Conservation (phyloP, 1,140 invertebrate genomes). For the Eriosoma lanigerum region DNA sequence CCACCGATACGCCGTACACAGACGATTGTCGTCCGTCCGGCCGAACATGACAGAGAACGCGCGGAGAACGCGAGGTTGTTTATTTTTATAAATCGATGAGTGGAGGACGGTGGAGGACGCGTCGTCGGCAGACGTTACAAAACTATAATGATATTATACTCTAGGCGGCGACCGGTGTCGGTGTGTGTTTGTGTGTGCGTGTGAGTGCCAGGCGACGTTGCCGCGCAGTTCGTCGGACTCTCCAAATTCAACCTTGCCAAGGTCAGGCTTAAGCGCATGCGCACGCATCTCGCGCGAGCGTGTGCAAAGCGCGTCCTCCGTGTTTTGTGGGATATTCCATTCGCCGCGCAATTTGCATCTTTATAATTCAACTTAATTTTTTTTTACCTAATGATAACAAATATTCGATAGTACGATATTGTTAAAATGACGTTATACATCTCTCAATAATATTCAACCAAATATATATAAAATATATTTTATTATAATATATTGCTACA, state of each 20-base stretch:
- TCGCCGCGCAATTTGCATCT: too few relatives aligned
- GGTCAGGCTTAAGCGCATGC: conserved; percentile 45
- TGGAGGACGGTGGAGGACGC: background rate
- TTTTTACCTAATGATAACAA: background rate
- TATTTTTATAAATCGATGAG: conserved; percentile 45
- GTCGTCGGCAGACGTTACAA: conserved; percentile 29
- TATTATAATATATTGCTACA: too few relatives aligned
- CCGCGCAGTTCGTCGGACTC: conserved; percentile 49
- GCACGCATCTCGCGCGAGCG: background rate
- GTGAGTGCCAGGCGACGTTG: conserved; percentile 23
- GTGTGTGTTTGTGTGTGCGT: background rate
- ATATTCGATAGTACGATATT: background rate
- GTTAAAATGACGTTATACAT: too few relatives aligned
- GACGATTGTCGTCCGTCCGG: background rate
- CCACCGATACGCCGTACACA: background rate
- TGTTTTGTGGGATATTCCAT: background rate
- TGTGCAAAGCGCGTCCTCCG: background rate
- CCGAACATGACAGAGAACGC: background rate
- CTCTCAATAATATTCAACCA: too few relatives aligned
- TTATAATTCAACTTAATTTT: too few relatives aligned
- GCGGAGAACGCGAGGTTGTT: conserved; percentile 33
- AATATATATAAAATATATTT: too few relatives aligned
- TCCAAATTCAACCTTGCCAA: conserved; percentile 52
- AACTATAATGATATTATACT: conserved; percentile 33
- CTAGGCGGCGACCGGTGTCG: background rate